Evolutionary conservation across 2,797 vertebrate species (phyloP), one percentile per base, ranked within the genome.

Genomic region (Gobio occitaniae): DNA sequence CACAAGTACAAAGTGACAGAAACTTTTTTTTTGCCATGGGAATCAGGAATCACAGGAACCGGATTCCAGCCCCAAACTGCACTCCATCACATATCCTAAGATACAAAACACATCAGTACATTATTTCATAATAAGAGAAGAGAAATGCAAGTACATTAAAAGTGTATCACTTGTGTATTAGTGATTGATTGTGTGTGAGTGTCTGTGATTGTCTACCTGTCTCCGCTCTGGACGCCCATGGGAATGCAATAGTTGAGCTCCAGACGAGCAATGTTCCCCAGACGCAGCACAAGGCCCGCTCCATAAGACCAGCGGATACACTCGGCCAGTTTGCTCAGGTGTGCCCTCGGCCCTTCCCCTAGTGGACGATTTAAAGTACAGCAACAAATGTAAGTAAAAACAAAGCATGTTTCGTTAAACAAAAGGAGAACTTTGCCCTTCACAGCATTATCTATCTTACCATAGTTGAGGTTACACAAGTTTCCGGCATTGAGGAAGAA

Each of bases 181-280:
- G 13, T 52, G 36, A 74, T 4, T 11, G 50, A 61, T 0, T 11
- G 61, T 63, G n/a, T 59, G 15, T 29, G 54, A 3, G 66, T 11
- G 69, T 25, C 25, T 11, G 3, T 63, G 12, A 84, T 54, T 50
- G 56, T 61, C 21, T 87, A 98, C 98, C 97, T 97, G 95, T 99
- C 98, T 75, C 98, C 97, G 41, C 91, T 92, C 93, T 99, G 98
- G 71, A 99, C 97, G 48, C 98, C 97, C 97, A 98, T 98, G 75
- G 98, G 98, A 94, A 99, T 93, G 92, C 98, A 99, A 92, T 99
- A 99, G 89, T 99, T 99, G 16, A 99, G 96, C 84, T 99, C 98
- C 80, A 99, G 93, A 13, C 98, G 93, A 25, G 98, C 98, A 0
- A 99, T 99, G 94, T 99, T 99, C 21, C 98, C 98, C 1, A 99